Evolutionary conservation across 1,140 invertebrate genomes (phyloP), one percentile per base, ranked within the genome.

Genomic region (Metaphire vulgaris): DNA sequence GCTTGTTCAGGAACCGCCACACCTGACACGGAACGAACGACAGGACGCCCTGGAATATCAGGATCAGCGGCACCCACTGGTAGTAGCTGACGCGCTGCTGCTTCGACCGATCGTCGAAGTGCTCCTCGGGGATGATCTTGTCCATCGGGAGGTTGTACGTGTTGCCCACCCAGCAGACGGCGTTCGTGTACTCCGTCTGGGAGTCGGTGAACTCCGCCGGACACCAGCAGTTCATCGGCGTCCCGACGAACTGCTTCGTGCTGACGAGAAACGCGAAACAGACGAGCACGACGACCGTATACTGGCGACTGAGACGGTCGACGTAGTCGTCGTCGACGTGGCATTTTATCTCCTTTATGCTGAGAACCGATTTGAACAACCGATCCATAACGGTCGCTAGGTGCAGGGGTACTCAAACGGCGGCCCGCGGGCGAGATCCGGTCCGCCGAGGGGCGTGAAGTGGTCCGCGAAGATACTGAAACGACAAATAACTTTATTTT

Each of bases 21-120:
- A 89, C 82, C 14, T 89, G 86, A 77, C 89, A 88, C 0, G 89
- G 89, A 74, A 88, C 76, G 79, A 89, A 89, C 80, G 89, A 89
- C 70, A 89, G 82, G 33, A 88, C 83, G 12, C 88, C 89, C 82
- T 89, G 88, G 1, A 88, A 83, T 32, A 89, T 80, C 16, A 89
- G 80, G 75, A 89, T 88, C 41, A 78, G 33, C 89, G 85, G 87
- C 16, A 88, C 87, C 87, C 87, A 88, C 79, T 88, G 87, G 80
- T 88, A 88, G 77, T 88, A 88, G 29, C 79, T 74, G 69, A 84
- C 76, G 68, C 83, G 77, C 68, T 83, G 81, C 41, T 56, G 41
- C 41, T 56, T 56, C 41, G 41, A 56, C 41, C 6, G 41, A 56
- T 56, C 41, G 30, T 65, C 76, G 33, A 73, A 34, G 26, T 64